These are phyloP conservation scores for Neolamprologus longior DNA, from an alignment of 2,113 vertebrate species.

Conservation along the genomic window DNA sequence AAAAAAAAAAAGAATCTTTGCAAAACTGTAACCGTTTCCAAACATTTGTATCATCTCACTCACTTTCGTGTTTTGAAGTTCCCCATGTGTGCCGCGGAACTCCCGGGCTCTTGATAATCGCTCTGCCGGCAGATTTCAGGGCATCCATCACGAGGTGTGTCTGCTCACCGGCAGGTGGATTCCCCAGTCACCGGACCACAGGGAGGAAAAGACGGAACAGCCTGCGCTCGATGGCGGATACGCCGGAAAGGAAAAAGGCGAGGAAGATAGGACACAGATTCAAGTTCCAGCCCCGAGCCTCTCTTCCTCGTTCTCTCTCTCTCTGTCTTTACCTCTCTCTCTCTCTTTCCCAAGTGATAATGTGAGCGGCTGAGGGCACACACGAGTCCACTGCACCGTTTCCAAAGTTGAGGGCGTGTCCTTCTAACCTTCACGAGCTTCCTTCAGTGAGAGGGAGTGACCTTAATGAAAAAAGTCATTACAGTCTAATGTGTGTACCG, in stretches of 20 bases:
- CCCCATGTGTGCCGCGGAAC: constrained; percentile 80
- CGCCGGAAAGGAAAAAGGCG: background rate
- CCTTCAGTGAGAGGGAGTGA: background rate
- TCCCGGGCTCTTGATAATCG: constrained; percentile 82
- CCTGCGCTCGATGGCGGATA: background rate
- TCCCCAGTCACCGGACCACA: constrained; percentile 11
- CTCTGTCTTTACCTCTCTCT: too few species aligned
- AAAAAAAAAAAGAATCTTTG: background rate
- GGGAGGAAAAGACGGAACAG: background rate
- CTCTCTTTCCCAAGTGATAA: background rate
- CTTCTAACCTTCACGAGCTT: background rate
- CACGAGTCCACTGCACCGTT: background rate
- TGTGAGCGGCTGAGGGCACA: background rate
- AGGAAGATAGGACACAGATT: background rate
- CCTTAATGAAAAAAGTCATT: background rate
- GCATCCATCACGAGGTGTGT: constrained; percentile 75
- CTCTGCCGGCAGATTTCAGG: constrained; percentile 80
- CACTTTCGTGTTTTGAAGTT: constrained; percentile 80
- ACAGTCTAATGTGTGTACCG: background rate
- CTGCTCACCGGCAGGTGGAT: constrained; percentile 51
- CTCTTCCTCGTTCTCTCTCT: background rate
- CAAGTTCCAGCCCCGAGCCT: background rate
- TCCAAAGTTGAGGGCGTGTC: constrained; percentile 59
- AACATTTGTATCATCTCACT: constrained; percentile 38
- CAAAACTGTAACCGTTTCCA: background rate